Base-by-base conservation (phyloP, 2,797 vertebrate genomes). In the Eulemur rubriventer region DNA sequence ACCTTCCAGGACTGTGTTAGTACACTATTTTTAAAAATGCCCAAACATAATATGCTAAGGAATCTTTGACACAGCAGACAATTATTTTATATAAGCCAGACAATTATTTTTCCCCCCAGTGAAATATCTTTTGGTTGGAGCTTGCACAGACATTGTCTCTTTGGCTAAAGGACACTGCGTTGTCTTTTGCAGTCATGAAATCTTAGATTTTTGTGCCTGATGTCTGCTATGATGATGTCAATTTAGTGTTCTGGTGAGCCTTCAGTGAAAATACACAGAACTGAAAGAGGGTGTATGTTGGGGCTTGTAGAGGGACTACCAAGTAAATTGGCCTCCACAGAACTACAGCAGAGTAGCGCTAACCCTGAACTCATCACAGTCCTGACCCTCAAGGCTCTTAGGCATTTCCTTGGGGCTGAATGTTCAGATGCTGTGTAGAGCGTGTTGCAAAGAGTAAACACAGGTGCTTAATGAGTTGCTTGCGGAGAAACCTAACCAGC, bases 341-440 rank as follows among this genome's bases (percentile, higher is more conserved):
- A 73, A 61, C 22, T 16, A 35, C 20, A 28, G 73, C 24, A 48
- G 10, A 43, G 6, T 57, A 46, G 8, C 0, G 41, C 70, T 63
- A 16, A 35, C 59, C 38, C 7, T 59, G 33, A 93, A 35, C 43
- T 83, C 35, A 17, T 7, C 55, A 7, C 12, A 17, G 10, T 38
- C 7, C 61, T 65, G 69, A 69, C 4, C 14, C 3, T 70, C 33
- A 57, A 38, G 14, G 38, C 7, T 43, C 38, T 28, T 43, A 0
- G 2, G 4, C 28, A 3, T 18, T 28, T 79, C 17, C 4, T 0
- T 28, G 55, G 0, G 13, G 4, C 4, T 38, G 17, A 82, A 20
- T 41, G 4, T n/a, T 48, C 80, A 52, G n/a, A 67, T 26, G 22
- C 22, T 7, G 9, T 28, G n/a, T 55, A 7, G 17, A 18, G 2